phyloP scores from a whole-genome alignment of 1,140 invertebrate genomes.

The Araneus ventricosus region DNA sequence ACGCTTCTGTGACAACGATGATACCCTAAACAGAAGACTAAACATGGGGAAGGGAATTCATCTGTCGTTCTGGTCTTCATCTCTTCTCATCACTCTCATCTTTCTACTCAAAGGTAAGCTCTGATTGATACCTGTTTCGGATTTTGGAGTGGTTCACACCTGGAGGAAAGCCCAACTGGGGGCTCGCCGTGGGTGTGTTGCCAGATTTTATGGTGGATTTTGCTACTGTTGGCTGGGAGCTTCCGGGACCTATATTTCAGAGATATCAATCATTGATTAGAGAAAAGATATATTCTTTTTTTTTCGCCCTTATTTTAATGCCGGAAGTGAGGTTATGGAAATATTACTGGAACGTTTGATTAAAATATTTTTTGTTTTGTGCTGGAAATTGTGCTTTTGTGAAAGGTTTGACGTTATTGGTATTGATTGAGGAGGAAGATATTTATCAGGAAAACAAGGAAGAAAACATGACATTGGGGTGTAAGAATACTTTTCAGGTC shows the following conservation, averaged over 20 bases:
- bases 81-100: not conserved
- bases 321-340: too few species aligned
- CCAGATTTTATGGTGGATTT: not conserved
- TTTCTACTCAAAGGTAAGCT: not conserved
- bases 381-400: too few species aligned
- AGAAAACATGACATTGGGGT: too few species aligned
- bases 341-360: too few species aligned
- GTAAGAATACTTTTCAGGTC: too few species aligned
- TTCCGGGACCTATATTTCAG: slow-evolving; percentile 9
- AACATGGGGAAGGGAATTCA: not conserved
- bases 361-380: too few species aligned
- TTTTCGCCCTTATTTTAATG: too few species aligned
- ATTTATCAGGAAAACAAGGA: too few species aligned
- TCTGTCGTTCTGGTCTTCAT: not conserved
- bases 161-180: not conserved
- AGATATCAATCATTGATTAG: not conserved
- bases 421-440: too few species aligned
- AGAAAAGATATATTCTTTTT: too few species aligned
- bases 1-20: not conserved
- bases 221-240: not conserved
- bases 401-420: too few species aligned
- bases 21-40: not conserved
- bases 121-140: not conserved
- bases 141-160: not conserved
- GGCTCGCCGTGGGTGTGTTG: not conserved